Evolutionary conservation across 37 sponge, comb jelly and placozoan genomes (phyloP).

Genomic region (Lycopodina hypogea): DNA sequence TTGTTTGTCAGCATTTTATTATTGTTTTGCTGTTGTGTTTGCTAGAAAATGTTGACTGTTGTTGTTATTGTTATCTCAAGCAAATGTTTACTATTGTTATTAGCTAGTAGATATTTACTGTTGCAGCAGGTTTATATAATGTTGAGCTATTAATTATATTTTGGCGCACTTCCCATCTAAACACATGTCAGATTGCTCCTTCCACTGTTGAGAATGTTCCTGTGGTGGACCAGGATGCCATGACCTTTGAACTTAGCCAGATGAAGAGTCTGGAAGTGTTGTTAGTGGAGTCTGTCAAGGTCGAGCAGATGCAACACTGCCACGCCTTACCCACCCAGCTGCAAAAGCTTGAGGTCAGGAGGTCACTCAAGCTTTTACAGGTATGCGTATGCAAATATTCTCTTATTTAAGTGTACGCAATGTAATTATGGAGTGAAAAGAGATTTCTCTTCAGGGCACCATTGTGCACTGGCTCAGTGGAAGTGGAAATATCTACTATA

Average conservation of each 20-base stretch:
- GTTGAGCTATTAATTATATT: no score
- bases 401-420: not conserved
- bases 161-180: no score
- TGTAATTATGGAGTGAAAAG: not conserved
- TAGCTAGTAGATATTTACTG: no score
- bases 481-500: not conserved
- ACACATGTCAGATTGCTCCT: constrained; percentile 38
- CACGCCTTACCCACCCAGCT: constrained; percentile 22
- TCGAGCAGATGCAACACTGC: constrained; percentile 29
- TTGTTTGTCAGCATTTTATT: no score
- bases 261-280: constrained; percentile 42
- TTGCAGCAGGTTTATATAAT: no score
- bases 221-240: not conserved
- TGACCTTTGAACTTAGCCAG: constrained; percentile 57
- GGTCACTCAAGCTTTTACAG: constrained; percentile 30
- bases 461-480: not conserved
- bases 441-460: not conserved
- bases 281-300: constrained; percentile 36
- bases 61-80: no score
- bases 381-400: constrained; percentile 4
- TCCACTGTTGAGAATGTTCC: constrained; percentile 27
- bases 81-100: no score
- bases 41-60: no score
- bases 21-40: no score
- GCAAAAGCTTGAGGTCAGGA: constrained; percentile 31